These are phyloP conservation scores for Sebastes itinus DNA, from an alignment of 2,797 vertebrate species.

Conservation along the genomic window DNA sequence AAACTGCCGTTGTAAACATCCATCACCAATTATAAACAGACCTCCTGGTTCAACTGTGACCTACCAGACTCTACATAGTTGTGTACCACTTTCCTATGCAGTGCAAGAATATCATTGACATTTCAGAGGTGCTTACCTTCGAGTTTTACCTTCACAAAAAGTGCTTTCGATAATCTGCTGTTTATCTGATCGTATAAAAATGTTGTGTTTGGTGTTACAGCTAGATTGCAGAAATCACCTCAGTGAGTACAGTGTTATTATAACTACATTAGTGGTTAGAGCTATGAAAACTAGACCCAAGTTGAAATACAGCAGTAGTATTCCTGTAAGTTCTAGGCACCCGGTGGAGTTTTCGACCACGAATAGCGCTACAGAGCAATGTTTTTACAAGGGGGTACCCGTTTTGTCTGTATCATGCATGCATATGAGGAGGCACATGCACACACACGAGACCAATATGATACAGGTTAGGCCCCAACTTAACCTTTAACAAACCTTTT, in stretches of 20 bases:
- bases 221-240: background rate
- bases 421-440: background rate
- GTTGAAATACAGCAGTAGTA: background rate
- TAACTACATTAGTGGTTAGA: background rate
- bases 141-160: too few relatives aligned
- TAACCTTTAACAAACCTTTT: background rate
- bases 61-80: background rate
- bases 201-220: background rate
- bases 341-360: background rate
- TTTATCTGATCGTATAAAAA: background rate
- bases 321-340: background rate
- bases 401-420: background rate
- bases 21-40: background rate
- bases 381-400: background rate
- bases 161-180: background rate
- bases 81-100: background rate
- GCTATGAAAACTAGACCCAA: background rate
- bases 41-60: background rate
- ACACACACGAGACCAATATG: background rate
- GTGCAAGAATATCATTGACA: fast-evolving
- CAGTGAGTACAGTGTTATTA: too few relatives aligned
- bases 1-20: background rate
- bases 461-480: background rate
- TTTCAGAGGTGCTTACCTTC: background rate
- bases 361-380: background rate